Conservation (phyloP, 2,113 vertebrate species). For the Miniopterus natalensis region DNA sequence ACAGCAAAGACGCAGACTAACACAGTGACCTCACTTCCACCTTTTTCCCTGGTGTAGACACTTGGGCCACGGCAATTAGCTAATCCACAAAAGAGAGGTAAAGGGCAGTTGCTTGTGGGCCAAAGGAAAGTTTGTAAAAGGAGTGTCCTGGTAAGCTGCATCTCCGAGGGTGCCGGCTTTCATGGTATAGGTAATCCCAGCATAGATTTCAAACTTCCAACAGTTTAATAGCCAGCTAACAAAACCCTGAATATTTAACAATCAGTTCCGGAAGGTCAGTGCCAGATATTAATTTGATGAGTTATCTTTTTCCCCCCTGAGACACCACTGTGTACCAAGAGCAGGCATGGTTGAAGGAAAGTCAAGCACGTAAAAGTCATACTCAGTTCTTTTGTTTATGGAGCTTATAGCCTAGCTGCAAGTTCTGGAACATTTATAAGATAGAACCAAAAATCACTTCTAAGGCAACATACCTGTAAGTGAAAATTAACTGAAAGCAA, state of each 20-base stretch:
- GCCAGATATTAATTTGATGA: neutral
- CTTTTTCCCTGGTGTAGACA: neutral
- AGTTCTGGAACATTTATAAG: neutral
- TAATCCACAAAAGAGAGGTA: conserved; percentile 13
- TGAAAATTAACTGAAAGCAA: conserved; percentile 50
- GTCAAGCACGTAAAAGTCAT: neutral
- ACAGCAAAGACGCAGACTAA: neutral
- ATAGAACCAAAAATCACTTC: conserved; percentile 19
- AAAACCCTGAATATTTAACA: conserved; percentile 17
- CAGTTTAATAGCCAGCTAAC: neutral
- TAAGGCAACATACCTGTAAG: neutral
- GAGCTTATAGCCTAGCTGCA: neutral
- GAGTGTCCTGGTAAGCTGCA: neutral
- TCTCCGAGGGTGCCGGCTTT: neutral
- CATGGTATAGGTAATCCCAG: neutral
- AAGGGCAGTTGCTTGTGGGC: neutral
- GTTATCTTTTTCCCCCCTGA: neutral
- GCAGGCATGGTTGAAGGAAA: neutral
- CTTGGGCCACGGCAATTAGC: neutral
- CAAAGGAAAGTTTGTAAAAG: neutral
- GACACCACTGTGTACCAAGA: neutral
- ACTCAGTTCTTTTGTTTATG: neutral
- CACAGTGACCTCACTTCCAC: neutral
- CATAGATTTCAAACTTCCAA: neutral
- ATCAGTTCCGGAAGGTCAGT: neutral